Conservation (phyloP, 2,888 invertebrate species). For the Nomada fabriciana region DNA sequence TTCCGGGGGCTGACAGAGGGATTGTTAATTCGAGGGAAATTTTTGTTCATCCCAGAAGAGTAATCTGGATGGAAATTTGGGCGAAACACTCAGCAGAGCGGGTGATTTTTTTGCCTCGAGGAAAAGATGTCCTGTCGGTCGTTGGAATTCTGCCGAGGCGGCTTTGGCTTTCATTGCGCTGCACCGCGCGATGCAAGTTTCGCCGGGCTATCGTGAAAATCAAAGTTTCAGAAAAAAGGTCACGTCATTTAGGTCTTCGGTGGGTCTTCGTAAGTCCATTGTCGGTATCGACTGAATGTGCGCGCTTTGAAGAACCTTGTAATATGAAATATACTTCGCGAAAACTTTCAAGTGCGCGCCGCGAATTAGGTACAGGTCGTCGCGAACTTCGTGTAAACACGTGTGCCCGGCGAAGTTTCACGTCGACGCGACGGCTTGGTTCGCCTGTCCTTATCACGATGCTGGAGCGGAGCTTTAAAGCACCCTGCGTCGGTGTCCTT, state of each 20-base stretch:
- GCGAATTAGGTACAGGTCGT: constrained; percentile 15
- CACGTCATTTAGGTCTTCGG: constrained; percentile 1
- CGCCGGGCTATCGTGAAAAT: not conserved
- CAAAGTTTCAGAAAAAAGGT: not conserved
- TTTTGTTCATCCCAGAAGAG: too few species aligned
- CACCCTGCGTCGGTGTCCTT: not conserved
- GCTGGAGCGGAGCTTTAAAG: not conserved
- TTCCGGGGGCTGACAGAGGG: not conserved
- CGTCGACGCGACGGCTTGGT: not conserved
- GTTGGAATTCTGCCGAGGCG: too few species aligned
- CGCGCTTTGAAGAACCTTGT: not conserved
- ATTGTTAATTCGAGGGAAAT: not conserved
- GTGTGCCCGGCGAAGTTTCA: not conserved
- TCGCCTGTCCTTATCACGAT: not conserved
- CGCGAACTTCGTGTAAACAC: not conserved
- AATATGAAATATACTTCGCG: constrained; percentile 9
- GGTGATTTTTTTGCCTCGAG: too few species aligned
- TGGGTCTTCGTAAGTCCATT: constrained; percentile 33
- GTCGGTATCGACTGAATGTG: not conserved
- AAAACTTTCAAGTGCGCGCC: constrained; percentile 33
- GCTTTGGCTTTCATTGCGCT: not conserved
- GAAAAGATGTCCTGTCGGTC: too few species aligned
- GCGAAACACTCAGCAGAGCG: too few species aligned
- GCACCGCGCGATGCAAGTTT: too few species aligned
- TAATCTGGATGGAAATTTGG: too few species aligned